Evolutionary conservation across 2,113 vertebrate species (phyloP), one percentile per base, ranked within the genome.

Genomic region (Cromileptes altivelis): DNA sequence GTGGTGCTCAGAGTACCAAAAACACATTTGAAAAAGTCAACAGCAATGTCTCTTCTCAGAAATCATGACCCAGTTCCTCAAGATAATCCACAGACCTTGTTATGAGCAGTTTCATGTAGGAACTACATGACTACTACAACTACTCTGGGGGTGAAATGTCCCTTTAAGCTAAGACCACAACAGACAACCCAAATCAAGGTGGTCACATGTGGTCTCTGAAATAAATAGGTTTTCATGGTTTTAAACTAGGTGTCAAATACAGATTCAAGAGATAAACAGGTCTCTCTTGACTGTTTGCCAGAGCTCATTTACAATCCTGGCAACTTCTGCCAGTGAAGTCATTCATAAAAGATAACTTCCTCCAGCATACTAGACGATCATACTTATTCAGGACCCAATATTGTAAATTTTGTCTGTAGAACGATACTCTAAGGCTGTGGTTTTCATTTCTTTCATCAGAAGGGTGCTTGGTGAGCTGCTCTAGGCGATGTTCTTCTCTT

Each of bases 361-460:
- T 55, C 23, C 40, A 30, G 64, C 23, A 2, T 33, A 60, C 25
- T 3, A 64, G 23, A 27, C 30, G 49, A 37, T 58, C 52, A 65
- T 52, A 58, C 25, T 70, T 4, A 71, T 65, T 30, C 23, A 47
- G 40, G 40, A 47, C 52, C 33, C 45, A 52, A 50, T 60, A 73
- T 30, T 37, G 19, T 73, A 50, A 3, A 83, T 19, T 25, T 21
- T 19, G 55, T 25, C 61, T 33, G 5, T 10, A n/a, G 23, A 67
- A 60, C 23, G 10, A 50, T 68, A 58, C 40, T 37, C 40, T 3
- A 5, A 37, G 37, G 11, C 33, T 61, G 37, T 56, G 6, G 7
- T 63, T 79, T 75, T 25, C 1, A 52, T 58, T 61, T 64, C 33
- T 77, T 58, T 82, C 42, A 21, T 69, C 70, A 58, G 23, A 75